These are phyloP conservation scores for Pao palembangensis DNA, from an alignment of 2,113 vertebrate species.

Conservation along the genomic window DNA sequence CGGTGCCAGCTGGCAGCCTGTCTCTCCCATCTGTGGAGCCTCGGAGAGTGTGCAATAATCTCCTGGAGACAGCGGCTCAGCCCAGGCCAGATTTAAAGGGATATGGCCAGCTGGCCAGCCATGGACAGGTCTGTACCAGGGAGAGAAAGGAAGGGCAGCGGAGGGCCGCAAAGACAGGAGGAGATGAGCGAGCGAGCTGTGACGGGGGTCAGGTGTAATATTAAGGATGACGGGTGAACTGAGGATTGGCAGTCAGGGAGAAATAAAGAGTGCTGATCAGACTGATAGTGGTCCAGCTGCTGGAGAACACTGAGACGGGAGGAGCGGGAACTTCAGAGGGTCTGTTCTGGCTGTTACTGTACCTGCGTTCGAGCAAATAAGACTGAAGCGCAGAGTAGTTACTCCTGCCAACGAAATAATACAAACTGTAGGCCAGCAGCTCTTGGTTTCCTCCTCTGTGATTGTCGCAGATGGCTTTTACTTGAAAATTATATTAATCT, in stretches of 20 bases:
- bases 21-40: conserved; percentile 78
- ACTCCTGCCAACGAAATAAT: conserved; percentile 41
- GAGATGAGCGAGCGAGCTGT: conserved; percentile 49
- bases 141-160: conserved; percentile 61
- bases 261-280: conserved; percentile 58
- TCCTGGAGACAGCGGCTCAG: conserved; percentile 66
- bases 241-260: conserved; percentile 61
- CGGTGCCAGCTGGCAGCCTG: conserved; percentile 78
- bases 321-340: conserved; percentile 29
- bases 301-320: conserved; percentile 46
- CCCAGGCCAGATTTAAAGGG: conserved; percentile 73
- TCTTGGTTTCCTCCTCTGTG: conserved; percentile 45
- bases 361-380: conserved; percentile 33
- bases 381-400: conserved; percentile 31
- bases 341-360: conserved; percentile 18
- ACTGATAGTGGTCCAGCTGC: conserved; percentile 61
- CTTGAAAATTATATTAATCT: conserved; percentile 49
- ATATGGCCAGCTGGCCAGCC: conserved; percentile 71
- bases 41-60: conserved; percentile 76
- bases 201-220: conserved; percentile 63
- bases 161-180: conserved; percentile 50
- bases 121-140: conserved; percentile 60
- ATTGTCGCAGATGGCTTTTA: conserved; percentile 55
- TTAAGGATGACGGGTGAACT: conserved; percentile 50
- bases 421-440: conserved; percentile 38